These are phyloP conservation scores for Sakesphorus luctuosus DNA, from an alignment of 2,113 vertebrate species.

Conservation along the genomic window DNA sequence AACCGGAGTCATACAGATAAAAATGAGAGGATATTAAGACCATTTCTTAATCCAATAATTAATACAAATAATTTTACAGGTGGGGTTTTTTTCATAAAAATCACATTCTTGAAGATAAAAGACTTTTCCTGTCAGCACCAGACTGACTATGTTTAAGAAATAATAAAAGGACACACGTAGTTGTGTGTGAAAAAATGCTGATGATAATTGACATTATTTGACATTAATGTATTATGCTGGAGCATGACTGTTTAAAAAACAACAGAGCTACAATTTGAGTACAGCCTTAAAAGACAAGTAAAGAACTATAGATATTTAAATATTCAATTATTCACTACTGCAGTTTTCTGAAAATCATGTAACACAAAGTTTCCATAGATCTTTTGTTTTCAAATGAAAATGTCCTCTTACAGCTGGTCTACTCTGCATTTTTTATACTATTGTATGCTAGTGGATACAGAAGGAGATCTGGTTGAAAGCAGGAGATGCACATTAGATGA, in stretches of 20 bases:
- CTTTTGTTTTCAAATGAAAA: not conserved
- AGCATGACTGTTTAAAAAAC: not conserved
- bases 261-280: not conserved
- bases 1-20: not conserved
- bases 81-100: not conserved
- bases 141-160: not conserved
- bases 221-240: not conserved
- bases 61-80: not conserved
- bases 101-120: not conserved
- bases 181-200: not conserved
- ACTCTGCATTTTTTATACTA: not conserved
- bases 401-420: not conserved
- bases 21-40: not conserved
- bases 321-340: not conserved
- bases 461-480: not conserved
- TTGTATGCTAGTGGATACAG: not conserved
- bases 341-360: not conserved
- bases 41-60: not conserved
- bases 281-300: not conserved
- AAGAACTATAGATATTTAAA: not conserved
- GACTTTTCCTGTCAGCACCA: not conserved
- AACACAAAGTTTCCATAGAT: not conserved
- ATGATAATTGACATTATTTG: not conserved
- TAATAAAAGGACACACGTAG: not conserved
- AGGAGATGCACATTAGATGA: not conserved